Base-by-base conservation (phyloP, 1,140 invertebrate species). In the Sarcophaga peregrina region DNA sequence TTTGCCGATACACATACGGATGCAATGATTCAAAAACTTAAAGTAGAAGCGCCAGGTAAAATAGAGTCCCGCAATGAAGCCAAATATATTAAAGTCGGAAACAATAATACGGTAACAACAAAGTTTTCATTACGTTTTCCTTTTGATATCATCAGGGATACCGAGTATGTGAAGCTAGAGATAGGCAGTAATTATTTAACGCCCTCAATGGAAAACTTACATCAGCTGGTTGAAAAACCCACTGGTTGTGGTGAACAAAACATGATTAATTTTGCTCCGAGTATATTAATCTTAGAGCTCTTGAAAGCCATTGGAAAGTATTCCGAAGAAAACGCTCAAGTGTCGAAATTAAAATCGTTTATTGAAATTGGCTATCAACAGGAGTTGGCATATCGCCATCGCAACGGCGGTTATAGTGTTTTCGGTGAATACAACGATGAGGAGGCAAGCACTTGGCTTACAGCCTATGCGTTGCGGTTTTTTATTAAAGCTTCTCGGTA, bases 371-470 rank as follows among this genome's bases (percentile, higher is more conserved):
- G 97, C 5, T 98, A 98, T 89, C 98, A 99, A 89, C 93, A 97
- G 84, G 95, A 99, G 88, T 92, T 99, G 86, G 97, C 95, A 0
- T 99, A 97, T 88, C 94, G 94, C 83, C 95, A 96, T 83, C 87
- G 91, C 4, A 98, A 99, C 90, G 97, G 97, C 5, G 99, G 98
- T 0, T 99, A 99, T 90, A 97, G 97, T 88, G 95, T 97, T 91
- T 99, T 98, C 89, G 68, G 68, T 10, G 9, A n/a, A 25, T 10
- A 73, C 6, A 20, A 7, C 68, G 10, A 6, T 25, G 17, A 25
- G 20, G 15, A n/a, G 11, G 58, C 15, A 62, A 73, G 20, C 20
- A 73, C 68, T 8, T 73, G 97, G 97, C 92, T 99, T 84, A 99
- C 98, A 9, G 96, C 97, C 1, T 97, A 97, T 89, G 96, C 98